Base-by-base conservation (phyloP, 2,113 vertebrate genomes). In the Cairina moschata region DNA sequence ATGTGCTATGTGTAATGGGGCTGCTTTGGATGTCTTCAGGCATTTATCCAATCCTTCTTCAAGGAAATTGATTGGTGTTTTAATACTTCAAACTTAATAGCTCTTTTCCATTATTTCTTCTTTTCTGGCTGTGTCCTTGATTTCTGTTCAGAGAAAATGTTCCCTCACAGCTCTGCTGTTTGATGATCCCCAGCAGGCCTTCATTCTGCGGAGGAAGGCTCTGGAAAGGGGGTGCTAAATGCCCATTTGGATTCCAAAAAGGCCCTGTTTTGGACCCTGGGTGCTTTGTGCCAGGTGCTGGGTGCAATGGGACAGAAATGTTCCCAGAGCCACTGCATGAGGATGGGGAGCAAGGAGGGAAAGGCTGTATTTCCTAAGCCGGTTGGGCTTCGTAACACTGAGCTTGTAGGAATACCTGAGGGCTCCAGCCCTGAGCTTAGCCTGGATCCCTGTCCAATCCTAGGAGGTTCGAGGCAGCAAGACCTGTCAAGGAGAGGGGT, bases 351-450 rank as follows among this genome's bases (percentile, higher is more conserved):
- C 18, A 65, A 59, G 48, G 15, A 69, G 15, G 50, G 68, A 50
- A 48, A 28, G 28, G 9, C 0, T 3, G 0, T 13, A 7, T 66
- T 59, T 80, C 56, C 25, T 38, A 55, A 73, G 31, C 32, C 2
- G 17, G 44, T 29, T 65, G 48, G 36, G 36, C 42, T 42, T 69
- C 17, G 25, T 22, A 44, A 34, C 11, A 17, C 32, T 28, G 69
- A 69, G 54, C 9, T 25, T 88, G 9, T 13, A 69, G 36, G 31
- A 63, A 52, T 28, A 11, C 11, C 31, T 63, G 60, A 69, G 42
- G 29, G n/a, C 48, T 62, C 23, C 81, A 54, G 32, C 13, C 23
- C 34, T 63, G 8, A 42, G 50, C 20, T 68, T 74, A 63, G 5
- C 28, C 54, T 38, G 9, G 56, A 58, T 58, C 56, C 18, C 56